A percentile compares a stretch with the other conserved stretches of the same genome.
phyloP scores from a whole-genome alignment of 1,140 invertebrate species.

The Drosophila santomea region DNA sequence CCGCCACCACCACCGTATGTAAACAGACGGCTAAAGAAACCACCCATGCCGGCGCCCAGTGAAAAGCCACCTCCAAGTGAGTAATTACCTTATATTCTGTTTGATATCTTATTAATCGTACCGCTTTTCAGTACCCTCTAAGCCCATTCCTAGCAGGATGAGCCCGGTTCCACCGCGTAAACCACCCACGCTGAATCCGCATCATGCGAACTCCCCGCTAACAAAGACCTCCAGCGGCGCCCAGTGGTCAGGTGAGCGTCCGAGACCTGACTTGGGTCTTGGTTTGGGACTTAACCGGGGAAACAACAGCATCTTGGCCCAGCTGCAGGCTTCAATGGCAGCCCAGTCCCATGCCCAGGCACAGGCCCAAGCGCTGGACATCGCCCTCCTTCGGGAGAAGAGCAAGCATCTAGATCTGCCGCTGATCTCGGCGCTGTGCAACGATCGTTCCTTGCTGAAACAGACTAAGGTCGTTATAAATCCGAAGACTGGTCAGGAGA shows the following conservation, averaged over 20 bases:
- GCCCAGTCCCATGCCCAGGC: conserved; percentile 28
- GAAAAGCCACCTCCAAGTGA: conserved; percentile 84
- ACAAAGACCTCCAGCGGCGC: conserved; percentile 79
- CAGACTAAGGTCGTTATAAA: conserved; percentile 93
- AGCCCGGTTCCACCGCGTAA: conserved; percentile 68
- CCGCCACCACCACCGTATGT: conserved; percentile 87
- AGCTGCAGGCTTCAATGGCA: conserved; percentile 74
- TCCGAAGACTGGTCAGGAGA: conserved; percentile 85
- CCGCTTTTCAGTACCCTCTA: conserved; percentile 68
- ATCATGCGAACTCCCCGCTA: conserved; percentile 68
- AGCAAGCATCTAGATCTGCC: conserved; percentile 94
- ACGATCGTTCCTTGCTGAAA: conserved; percentile 93
- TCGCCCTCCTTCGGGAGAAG: conserved; percentile 92
- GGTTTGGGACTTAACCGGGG: conserved; percentile 49
- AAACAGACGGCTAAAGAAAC: conserved; percentile 76
- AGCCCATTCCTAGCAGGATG: conserved; percentile 50
- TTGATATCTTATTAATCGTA: too few relatives aligned
- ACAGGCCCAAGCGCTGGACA: conserved; percentile 87
- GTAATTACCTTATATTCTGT: conserved; percentile 12
- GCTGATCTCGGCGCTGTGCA: conserved; percentile 94
- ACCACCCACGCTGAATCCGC: conserved; percentile 69
- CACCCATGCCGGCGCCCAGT: conserved; percentile 77
- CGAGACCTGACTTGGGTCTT: conserved; percentile 60
- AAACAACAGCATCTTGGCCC: conserved; percentile 75
- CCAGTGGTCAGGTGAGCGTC: conserved; percentile 79